Base-by-base conservation (phyloP, 2,113 vertebrate genomes). In the Potamarius usumacintae region DNA sequence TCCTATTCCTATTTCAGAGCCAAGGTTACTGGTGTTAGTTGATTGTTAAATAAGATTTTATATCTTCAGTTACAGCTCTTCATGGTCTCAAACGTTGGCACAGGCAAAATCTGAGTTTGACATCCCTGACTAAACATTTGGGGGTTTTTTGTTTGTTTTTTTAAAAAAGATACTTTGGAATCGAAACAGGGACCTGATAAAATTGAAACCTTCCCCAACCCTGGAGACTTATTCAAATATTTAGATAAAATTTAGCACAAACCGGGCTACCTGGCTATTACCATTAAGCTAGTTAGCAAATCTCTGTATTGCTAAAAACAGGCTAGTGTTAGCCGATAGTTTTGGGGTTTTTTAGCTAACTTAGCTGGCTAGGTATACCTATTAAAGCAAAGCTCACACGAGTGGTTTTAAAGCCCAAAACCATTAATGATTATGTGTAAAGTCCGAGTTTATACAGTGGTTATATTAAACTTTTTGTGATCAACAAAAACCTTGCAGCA, bases 221-320 rank as follows among this genome's bases (percentile, higher is more conserved):
- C 42, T 42, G 42, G 42, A 42, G 42, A 42, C 42, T 42, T 42
- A 4, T 42, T 42, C 2, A 7, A 11, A 8, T 84, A n/a, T 8
- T 11, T 65, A 80, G 1, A 52, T 22, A n/a, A 74, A 76, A 25
- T 42, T 42, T 42, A 42, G 42, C 42, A 42, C 42, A 42, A 42
- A 42, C 42, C 42, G 42, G 42, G 42, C 42, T 87, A 58, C 20
- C 58, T 74, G 81, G 62, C 80, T 50, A 82, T 82, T 34, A 53
- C 18, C 67, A 76, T 85, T 81, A 84, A 85, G 87, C 89, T 88
- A 89, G 69, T 90, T 88, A 89, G 89, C 89, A 87, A 17, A 87
- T 80, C 50, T 85, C 58, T 87, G 53, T 48, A 12, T 63, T 60
- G 87, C 89, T 88, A 90, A 79, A 90, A 86, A 55, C 55, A 18